These are phyloP conservation scores for Limnodromus scolopaceus DNA, from an alignment of 2,797 vertebrate genomes.

Conservation along the genomic window DNA sequence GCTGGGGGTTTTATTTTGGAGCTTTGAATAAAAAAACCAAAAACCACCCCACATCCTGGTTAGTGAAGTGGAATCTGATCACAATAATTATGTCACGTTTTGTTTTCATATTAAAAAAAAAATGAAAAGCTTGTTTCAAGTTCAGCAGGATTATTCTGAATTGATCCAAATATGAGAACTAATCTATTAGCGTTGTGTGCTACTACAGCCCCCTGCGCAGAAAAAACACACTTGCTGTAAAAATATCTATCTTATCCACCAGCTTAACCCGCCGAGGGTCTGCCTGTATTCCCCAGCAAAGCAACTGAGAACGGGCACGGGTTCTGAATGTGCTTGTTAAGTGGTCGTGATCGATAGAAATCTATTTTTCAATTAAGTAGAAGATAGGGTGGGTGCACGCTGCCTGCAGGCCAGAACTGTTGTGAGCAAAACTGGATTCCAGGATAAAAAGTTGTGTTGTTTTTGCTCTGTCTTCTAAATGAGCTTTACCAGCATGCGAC, in stretches of 20 bases:
- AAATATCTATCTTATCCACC: not conserved
- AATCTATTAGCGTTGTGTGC: not conserved
- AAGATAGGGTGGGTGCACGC: not conserved
- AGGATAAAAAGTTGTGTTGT: not conserved
- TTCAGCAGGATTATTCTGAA: not conserved
- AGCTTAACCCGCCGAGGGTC: not conserved
- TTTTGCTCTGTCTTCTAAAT: conserved; percentile 23
- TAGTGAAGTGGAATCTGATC: not conserved
- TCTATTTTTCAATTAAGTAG: conserved; percentile 41
- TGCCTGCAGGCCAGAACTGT: not conserved
- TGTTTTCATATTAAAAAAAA: not conserved
- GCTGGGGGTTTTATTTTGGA: not conserved
- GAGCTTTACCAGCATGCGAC: conserved; percentile 2
- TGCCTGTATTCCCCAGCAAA: not conserved
- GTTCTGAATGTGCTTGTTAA: conserved; percentile 7
- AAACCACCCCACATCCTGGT: not conserved
- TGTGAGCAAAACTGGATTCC: not conserved
- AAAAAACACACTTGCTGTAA: not conserved
- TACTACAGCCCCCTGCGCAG: not conserved
- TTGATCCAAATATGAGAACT: not conserved
- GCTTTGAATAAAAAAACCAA: not conserved
- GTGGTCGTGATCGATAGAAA: conserved; percentile 29
- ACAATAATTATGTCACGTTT: not conserved
- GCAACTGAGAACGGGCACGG: not conserved
- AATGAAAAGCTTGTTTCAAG: not conserved